Conservation (phyloP, 2,888 invertebrate genomes). For the Cyrtodaria siliqua region DNA sequence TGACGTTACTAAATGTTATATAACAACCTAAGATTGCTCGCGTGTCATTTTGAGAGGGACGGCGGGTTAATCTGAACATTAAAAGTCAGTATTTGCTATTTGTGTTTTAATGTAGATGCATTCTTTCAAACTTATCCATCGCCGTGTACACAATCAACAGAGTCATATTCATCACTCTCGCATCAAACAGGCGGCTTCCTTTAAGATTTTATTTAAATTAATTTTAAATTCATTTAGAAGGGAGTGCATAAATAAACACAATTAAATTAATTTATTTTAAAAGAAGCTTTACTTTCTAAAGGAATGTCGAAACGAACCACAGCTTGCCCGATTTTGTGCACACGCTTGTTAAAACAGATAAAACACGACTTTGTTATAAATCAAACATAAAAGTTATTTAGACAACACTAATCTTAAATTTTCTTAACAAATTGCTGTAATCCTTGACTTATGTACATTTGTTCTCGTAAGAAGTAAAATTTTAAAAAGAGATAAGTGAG, state of each 20-base stretch:
- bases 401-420: slow-evolving; percentile 53
- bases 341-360: slow-evolving; percentile 25
- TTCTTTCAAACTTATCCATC: background rate
- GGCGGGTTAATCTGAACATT: background rate
- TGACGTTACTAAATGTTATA: too few species aligned
- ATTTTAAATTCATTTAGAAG: slow-evolving; percentile 23
- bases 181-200: too few species aligned
- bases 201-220: slow-evolving; percentile 10
- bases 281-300: background rate
- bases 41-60: background rate
- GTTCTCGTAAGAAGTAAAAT: slow-evolving; percentile 18
- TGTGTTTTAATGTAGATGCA: background rate
- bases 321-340: slow-evolving; percentile 11
- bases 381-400: slow-evolving; percentile 35
- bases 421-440: slow-evolving; percentile 58
- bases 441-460: slow-evolving; percentile 50
- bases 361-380: slow-evolving; percentile 52
- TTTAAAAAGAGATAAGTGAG: background rate
- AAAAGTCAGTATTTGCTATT: slow-evolving; percentile 15
- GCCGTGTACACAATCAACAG: background rate
- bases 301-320: background rate
- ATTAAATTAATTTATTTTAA: slow-evolving; percentile 29
- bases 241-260: slow-evolving; percentile 19
- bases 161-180: slow-evolving; percentile 1
- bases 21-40: background rate